A percentile compares a stretch with the other conserved stretches of the same genome.
Evolutionary conservation across 2,888 invertebrate species (phyloP).

Genomic region (Platycheirus rosarum): DNA sequence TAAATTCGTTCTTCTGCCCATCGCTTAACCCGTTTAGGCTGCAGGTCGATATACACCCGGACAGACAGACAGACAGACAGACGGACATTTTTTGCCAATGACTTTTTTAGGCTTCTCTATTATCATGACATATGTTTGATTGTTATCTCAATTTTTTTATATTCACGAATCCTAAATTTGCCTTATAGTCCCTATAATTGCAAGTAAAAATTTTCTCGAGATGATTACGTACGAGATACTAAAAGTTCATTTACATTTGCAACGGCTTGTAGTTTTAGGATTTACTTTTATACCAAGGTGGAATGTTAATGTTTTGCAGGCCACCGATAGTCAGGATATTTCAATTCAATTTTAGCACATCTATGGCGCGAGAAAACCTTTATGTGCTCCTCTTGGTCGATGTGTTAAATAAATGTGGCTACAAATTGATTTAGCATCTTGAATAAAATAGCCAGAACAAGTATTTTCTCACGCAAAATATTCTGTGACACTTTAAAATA

Average conservation of each 20-base stretch:
- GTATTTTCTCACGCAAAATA: slow-evolving; percentile 4
- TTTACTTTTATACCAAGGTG: slow-evolving; percentile 27
- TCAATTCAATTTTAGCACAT: slow-evolving; percentile 18
- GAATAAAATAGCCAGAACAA: slow-evolving; percentile 5
- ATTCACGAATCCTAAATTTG: no score
- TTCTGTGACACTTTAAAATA: no score
- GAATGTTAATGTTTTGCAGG: slow-evolving; percentile 38
- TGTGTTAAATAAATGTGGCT: slow-evolving; percentile 32
- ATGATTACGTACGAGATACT: slow-evolving; percentile 37
- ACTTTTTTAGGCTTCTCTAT: no score
- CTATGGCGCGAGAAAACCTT: slow-evolving; percentile 11
- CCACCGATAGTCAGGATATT: slow-evolving; percentile 19
- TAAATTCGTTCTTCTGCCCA: no score
- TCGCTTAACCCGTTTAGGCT: no score
- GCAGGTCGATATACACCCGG: no score
- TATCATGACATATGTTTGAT: no score
- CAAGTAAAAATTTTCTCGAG: no score
- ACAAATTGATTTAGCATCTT: slow-evolving; percentile 32
- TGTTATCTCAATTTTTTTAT: no score
- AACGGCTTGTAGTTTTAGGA: slow-evolving; percentile 15
- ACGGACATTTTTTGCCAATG: no score
- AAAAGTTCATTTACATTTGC: slow-evolving; percentile 31
- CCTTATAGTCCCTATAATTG: no score
- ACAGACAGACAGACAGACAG: no score
- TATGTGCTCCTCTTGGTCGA: slow-evolving; percentile 17